Evolutionary conservation across 2,113 vertebrate species (phyloP).

Genomic region (Ciconia boyciana): DNA sequence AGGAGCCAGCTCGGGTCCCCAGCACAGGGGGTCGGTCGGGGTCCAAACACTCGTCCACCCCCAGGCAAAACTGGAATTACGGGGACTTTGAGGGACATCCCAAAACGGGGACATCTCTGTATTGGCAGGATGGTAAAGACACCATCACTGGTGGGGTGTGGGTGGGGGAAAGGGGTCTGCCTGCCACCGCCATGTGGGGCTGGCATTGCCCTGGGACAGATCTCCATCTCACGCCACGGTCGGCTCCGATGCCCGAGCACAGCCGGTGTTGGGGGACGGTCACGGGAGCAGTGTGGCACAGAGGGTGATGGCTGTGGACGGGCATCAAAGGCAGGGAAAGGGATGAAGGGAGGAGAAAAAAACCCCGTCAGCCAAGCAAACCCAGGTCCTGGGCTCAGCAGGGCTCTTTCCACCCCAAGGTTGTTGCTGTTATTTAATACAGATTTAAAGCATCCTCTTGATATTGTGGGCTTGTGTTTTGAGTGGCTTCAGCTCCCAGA

Average conservation of each 20-base stretch:
- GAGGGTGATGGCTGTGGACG: accelerated
- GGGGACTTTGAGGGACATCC: neutral
- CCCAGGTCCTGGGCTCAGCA: neutral
- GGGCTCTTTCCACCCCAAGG: no score
- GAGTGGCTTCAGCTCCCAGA: neutral
- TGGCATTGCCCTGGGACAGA: neutral
- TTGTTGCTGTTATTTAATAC: neutral
- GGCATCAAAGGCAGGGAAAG: neutral
- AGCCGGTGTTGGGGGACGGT: neutral
- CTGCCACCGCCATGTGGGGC: accelerated
- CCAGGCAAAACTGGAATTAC: neutral
- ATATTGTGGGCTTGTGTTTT: neutral
- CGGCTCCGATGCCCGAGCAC: neutral
- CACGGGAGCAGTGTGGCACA: neutral
- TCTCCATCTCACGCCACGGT: accelerated
- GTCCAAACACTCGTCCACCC: no score
- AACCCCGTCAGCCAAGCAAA: neutral
- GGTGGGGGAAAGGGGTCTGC: neutral
- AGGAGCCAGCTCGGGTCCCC: neutral
- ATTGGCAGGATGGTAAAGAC: neutral
- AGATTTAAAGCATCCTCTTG: neutral
- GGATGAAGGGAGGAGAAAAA: neutral
- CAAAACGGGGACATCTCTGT: neutral
- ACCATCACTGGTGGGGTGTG: accelerated
- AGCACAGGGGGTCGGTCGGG: accelerated